phyloP scores from a whole-genome alignment of 2,113 vertebrate species.

The Hippoglossus stenolepis region DNA sequence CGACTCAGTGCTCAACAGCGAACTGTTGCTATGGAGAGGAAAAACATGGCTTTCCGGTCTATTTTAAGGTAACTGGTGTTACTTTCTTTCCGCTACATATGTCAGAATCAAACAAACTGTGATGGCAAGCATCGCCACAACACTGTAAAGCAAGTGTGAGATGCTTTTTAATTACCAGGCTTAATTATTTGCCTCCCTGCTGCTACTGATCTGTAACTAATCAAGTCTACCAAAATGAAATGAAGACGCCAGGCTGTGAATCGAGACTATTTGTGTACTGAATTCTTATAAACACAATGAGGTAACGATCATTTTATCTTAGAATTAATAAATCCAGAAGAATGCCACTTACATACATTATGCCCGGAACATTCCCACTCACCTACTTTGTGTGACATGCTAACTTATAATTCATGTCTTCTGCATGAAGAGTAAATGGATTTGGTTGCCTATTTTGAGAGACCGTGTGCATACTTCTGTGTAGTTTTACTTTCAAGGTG shows the following conservation, averaged over 20 bases:
- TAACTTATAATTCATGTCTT: no score
- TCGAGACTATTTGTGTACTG: not conserved
- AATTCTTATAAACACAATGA: not conserved
- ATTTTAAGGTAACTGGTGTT: constrained; percentile 69
- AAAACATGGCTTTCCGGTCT: constrained; percentile 66
- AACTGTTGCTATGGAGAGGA: constrained; percentile 77
- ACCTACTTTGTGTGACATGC: no score
- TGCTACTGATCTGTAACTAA: constrained; percentile 25
- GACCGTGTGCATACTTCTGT: not conserved
- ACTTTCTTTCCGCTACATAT: constrained; percentile 32
- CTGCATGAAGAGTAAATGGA: not conserved
- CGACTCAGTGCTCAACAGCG: constrained; percentile 45
- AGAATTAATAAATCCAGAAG: not conserved
- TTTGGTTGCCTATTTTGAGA: not conserved
- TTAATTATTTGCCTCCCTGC: constrained; percentile 1
- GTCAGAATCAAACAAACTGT: constrained; percentile 59
- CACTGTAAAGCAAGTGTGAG: constrained; percentile 22
- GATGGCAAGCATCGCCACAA: constrained; percentile 17
- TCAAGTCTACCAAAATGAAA: constrained; percentile 1
- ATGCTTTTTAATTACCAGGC: constrained; percentile 29
- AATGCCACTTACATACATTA: no score
- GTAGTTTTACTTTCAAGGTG: constrained; percentile 22
- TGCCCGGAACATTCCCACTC: no score
- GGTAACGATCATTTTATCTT: not conserved
- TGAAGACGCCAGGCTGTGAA: constrained; percentile 4